Conservation (phyloP, 2,888 invertebrate species). For the Beris morrisii region DNA sequence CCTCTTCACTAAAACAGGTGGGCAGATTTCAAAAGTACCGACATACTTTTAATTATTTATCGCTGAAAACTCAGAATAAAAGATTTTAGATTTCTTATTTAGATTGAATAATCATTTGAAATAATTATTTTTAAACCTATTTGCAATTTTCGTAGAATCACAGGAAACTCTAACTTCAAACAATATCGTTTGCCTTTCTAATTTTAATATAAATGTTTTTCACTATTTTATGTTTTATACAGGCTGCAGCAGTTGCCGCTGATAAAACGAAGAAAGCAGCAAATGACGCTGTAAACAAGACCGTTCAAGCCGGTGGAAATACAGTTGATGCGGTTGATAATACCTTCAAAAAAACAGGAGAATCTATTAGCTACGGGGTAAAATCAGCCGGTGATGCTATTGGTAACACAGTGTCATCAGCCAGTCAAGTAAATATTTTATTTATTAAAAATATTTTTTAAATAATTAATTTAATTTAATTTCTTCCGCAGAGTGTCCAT, state of each 20-base stretch:
- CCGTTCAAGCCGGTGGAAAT: slow-evolving; percentile 57
- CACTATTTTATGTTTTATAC: not conserved
- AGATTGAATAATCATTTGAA: too few relatives aligned
- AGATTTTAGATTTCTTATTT: too few relatives aligned
- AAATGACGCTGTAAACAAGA: slow-evolving; percentile 57
- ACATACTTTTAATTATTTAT: too few relatives aligned
- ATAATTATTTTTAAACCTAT: not conserved
- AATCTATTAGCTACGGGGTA: slow-evolving; percentile 64
- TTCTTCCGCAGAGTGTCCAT: slow-evolving; percentile 46
- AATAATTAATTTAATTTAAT: too few relatives aligned
- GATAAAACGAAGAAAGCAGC: slow-evolving; percentile 58
- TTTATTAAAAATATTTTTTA: too few relatives aligned
- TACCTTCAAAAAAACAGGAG: slow-evolving; percentile 61
- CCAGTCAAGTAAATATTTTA: slow-evolving; percentile 47
- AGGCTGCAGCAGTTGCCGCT: slow-evolving; percentile 55
- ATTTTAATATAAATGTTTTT: too few relatives aligned
- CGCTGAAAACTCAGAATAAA: too few relatives aligned
- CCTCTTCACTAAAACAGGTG: too few relatives aligned
- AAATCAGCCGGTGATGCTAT: slow-evolving; percentile 62
- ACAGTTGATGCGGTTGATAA: slow-evolving; percentile 61
- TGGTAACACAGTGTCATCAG: slow-evolving; percentile 65
- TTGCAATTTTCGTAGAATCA: not conserved
- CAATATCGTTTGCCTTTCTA: too few relatives aligned
- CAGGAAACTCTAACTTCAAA: too few relatives aligned
- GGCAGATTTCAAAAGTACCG: too few relatives aligned